Percentiles rank a stretch among this genome's conserved stretches.
Evolutionary conservation across 2,113 vertebrate genomes (phyloP).

Genomic region (Rhynchopsitta pachyrhyncha): DNA sequence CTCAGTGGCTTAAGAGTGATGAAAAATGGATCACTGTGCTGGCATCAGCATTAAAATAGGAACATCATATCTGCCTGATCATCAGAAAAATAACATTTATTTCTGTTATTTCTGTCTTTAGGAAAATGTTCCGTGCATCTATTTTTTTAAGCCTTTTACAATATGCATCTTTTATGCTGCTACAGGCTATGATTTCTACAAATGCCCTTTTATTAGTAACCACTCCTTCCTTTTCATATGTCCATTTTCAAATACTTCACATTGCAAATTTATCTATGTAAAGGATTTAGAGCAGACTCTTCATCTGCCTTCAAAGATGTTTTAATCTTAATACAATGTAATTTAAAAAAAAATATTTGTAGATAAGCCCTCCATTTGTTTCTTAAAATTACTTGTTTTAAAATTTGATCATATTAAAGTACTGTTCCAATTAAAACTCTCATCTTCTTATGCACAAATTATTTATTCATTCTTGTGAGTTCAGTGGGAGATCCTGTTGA

Average conservation of each 20-base stretch:
- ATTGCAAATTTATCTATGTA: background rate
- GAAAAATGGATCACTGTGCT: background rate
- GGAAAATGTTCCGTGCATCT: background rate
- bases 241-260: background rate
- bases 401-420: background rate
- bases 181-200: background rate
- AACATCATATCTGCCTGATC: background rate
- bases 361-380: background rate
- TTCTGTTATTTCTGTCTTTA: background rate
- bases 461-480: background rate
- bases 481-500: background rate
- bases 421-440: background rate
- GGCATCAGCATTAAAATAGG: background rate
- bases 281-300: background rate
- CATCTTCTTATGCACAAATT: background rate
- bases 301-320: background rate
- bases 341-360: background rate
- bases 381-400: background rate
- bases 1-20: background rate
- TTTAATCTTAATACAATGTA: background rate
- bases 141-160: background rate
- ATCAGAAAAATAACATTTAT: background rate
- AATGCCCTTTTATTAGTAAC: background rate
- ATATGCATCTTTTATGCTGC: background rate
- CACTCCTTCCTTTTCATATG: background rate